Evolutionary conservation across 2,797 vertebrate genomes (phyloP).

Genomic region (Hydrocynus forskahlii): DNA sequence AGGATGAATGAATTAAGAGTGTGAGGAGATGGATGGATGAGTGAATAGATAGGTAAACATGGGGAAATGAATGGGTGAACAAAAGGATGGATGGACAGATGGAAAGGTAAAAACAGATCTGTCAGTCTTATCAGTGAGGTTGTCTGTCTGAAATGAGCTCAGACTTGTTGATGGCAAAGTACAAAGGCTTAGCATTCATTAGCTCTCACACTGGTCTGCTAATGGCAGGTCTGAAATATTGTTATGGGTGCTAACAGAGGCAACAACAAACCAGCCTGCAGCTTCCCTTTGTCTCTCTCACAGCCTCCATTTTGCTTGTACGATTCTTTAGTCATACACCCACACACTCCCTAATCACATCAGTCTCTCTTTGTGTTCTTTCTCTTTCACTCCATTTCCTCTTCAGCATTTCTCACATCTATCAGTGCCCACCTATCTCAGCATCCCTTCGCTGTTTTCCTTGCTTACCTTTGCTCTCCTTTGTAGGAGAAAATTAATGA

Average conservation of each 20-base stretch:
- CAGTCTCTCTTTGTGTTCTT: slow-evolving; percentile 38
- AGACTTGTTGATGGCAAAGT: slow-evolving; percentile 57
- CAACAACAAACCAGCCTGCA: slow-evolving; percentile 54
- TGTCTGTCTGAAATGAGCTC: not conserved
- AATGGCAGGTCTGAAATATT: slow-evolving; percentile 40
- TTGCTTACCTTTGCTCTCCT: slow-evolving; percentile 44
- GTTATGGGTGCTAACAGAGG: slow-evolving; percentile 5
- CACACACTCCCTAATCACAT: slow-evolving; percentile 52
- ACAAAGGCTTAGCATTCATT: slow-evolving; percentile 61
- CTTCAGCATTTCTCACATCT: slow-evolving; percentile 53
- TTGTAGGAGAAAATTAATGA: slow-evolving; percentile 23
- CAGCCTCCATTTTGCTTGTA: slow-evolving; percentile 52
- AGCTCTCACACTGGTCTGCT: slow-evolving; percentile 60
- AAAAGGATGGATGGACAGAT: not conserved
- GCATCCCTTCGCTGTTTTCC: slow-evolving; percentile 41
- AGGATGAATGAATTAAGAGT: not conserved
- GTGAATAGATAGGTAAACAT: not conserved
- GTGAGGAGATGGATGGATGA: not conserved
- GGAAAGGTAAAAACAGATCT: not conserved
- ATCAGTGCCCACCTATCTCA: slow-evolving; percentile 56
- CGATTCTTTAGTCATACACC: slow-evolving; percentile 54
- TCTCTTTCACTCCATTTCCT: slow-evolving; percentile 52
- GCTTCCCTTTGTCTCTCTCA: slow-evolving; percentile 56
- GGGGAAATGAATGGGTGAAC: not conserved
- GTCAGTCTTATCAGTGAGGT: not conserved